Conservation (phyloP, 30 jellyfish, hydroid and myxozoan genomes). For the Aurelia sp. region DNA sequence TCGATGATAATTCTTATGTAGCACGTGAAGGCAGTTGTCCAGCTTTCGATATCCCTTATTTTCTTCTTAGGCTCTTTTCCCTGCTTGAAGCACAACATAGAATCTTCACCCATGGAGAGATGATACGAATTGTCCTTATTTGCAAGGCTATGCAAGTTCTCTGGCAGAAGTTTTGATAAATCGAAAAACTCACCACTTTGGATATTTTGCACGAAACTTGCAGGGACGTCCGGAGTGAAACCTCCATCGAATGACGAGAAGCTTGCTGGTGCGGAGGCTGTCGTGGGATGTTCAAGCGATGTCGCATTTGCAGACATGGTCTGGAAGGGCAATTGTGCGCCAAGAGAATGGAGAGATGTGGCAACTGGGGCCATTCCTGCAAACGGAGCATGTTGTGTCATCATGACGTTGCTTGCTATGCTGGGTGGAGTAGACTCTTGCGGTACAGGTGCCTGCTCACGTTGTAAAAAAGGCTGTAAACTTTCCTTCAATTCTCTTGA, state of each 20-base stretch:
- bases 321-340: not conserved
- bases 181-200: constrained; percentile 19
- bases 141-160: constrained; percentile 2
- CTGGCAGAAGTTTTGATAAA: not conserved
- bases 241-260: constrained; percentile 3
- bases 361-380: not conserved
- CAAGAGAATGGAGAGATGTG: not conserved
- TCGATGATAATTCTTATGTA: constrained; percentile 2
- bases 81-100: not conserved
- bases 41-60: not conserved
- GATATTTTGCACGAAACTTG: not conserved
- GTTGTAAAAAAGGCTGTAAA: not conserved
- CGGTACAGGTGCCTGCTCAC: not conserved
- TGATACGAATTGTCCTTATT: not conserved
- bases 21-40: constrained; percentile 27
- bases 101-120: constrained; percentile 6
- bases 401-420: not conserved
- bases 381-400: not conserved
- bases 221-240: constrained; percentile 7
- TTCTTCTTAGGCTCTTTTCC: not conserved
- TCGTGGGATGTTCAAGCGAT: not conserved
- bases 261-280: not conserved
- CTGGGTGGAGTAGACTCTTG: not conserved
- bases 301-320: not conserved
- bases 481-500: not conserved